Evolutionary conservation across 2,113 vertebrate species (phyloP), one percentile per base, ranked within the genome.

Genomic region (Epinephelus cyanopodus): DNA sequence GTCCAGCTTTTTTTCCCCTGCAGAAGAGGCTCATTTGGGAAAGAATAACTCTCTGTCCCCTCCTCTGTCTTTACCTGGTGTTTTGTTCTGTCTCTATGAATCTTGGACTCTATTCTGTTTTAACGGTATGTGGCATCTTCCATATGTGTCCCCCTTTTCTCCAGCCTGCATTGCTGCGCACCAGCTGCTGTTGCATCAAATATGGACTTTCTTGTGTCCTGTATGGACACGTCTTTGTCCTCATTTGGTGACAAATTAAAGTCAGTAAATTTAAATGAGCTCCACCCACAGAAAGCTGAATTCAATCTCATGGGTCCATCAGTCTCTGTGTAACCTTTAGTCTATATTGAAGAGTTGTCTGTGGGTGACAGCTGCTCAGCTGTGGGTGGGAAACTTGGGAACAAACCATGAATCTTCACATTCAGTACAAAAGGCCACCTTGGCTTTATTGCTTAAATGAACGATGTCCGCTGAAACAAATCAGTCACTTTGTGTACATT

Each of bases 401-500:
- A 19, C 47, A 15, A 68, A 27, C 52, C 39, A n/a, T 52, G 29
- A 68, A 60, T 70, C 76, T 70, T 62, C 57, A 27, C 17, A 3
- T 25, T 21, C 6, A 21, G 21, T 0, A 8, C 52, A 27, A 42
- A 79, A 27, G 8, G 17, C 33, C 56, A 39, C 21, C 27, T 68
- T 19, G 54, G 39, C 54, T 53, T 50, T 18, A 25, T 9, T 10
- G n/a, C 14, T 54, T 27, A 1, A 13, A 27, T 9, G 10, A 48
- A n/a, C 2, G 37, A 37, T 13, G 37, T n/a, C 19, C 2, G 11
- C 61, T 21, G 23, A 66, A 66, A 33, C 21, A 18, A 33, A 67
- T 47, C 50, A 18, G 60, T 64, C 47, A 52, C 8, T 11, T 39
- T 53, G 45, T 37, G 33, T 61, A 2, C 12, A 13, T 50, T 33